Evolutionary conservation across 2,113 vertebrate species (phyloP), one percentile per base, ranked within the genome.

Genomic region (Elanoides forficatus): DNA sequence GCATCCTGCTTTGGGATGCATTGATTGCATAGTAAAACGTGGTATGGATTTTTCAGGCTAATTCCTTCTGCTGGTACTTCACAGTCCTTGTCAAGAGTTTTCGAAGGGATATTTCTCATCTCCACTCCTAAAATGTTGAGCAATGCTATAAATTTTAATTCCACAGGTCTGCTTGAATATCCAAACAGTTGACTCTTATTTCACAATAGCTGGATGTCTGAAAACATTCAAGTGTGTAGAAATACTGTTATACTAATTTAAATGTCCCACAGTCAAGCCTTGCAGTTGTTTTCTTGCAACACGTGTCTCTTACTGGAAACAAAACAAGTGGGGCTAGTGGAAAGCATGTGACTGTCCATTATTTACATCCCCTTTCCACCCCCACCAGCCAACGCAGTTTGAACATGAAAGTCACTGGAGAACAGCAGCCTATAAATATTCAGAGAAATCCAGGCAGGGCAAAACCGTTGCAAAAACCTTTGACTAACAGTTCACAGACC

Each of bases 401-500:
- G 81, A 93, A 67, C 93, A 96, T 80, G 91, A 93, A 95, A 96
- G 93, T 94, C 89, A 83, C 86, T 16, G 13, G 78, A 95, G 93
- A 93, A 48, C 79, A 83, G 91, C 91, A 97, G 89, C 86, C 95
- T 97, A 95, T 97, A 96, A 96, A 97, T 97, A 97, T 88, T 95
- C 97, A 91, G 70, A 95, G 71, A 88, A 91, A 94, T 67, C 81
- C 84, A 93, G 87, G 95, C 94, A 86, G 87, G 92, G 85, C 78
- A 92, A 50, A 95, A 93, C 52, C 79, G 1, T 96, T 96, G 91
- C 95, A 97, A 95, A 97, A 96, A 97, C 73, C 93, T 97, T 97
- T 95, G 96, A 75, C 73, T 92, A 93, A 67, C 79, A 43, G 92
- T 90, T 94, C 93, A 84, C 78, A 95, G 89, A 73, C 48, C 80